phyloP scores from a whole-genome alignment of 2,888 invertebrate genomes.

The Ochropleura plecta region DNA sequence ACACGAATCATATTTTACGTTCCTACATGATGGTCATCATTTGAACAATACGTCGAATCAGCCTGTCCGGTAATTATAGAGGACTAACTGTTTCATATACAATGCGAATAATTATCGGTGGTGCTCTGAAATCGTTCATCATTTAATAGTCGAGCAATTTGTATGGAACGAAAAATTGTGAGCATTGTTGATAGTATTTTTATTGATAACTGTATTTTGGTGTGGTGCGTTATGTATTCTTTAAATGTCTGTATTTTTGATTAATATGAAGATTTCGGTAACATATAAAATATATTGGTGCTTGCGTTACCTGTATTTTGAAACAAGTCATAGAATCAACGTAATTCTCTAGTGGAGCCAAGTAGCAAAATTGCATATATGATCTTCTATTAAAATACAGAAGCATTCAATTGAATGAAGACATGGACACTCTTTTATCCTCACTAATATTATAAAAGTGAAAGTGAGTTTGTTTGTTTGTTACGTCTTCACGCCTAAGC shows the following conservation, averaged over 20 bases:
- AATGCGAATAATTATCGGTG: constrained; percentile 87
- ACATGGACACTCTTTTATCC: too few relatives aligned
- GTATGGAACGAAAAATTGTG: constrained; percentile 69
- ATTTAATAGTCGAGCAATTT: constrained; percentile 81
- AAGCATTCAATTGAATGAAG: background rate
- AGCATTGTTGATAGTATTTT: constrained; percentile 45
- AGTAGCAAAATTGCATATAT: background rate
- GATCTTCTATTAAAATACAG: background rate
- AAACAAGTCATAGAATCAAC: background rate
- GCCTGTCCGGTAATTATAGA: constrained; percentile 82
- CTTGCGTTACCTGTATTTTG: background rate
- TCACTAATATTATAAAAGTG: too few relatives aligned
- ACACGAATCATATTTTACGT: constrained; percentile 68
- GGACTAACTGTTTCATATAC: constrained; percentile 87
- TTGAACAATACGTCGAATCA: constrained; percentile 89
- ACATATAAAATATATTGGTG: background rate
- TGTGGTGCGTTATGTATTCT: constrained; percentile 20
- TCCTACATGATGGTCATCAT: constrained; percentile 75
- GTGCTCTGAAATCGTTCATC: constrained; percentile 83
- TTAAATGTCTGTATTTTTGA: background rate
- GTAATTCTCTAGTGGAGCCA: background rate
- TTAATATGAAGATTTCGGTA: background rate
- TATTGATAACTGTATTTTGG: constrained; percentile 48
- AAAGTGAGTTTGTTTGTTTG: too few relatives aligned
- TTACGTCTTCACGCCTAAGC: too few relatives aligned